A percentile compares a stretch with the other conserved stretches of the same genome.
Evolutionary conservation across 2,113 vertebrate species (phyloP).

Genomic region (Forbesichthys agassizii): DNA sequence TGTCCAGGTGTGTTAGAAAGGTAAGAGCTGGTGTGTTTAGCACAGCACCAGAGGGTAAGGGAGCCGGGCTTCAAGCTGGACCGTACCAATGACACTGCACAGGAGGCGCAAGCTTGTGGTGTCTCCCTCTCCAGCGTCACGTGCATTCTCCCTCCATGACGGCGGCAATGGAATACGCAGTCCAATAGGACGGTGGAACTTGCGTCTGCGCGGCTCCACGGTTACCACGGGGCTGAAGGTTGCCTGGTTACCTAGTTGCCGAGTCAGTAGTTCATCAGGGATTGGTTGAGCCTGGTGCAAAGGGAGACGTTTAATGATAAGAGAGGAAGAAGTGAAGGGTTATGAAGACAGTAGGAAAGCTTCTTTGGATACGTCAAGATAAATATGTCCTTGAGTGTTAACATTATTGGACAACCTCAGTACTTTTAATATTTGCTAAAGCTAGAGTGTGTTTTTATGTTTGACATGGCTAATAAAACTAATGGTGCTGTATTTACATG

Average conservation of each 20-base stretch:
- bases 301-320: background rate
- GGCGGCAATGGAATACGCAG: slow-evolving; percentile 92
- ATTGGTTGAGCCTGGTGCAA: slow-evolving; percentile 89
- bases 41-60: background rate
- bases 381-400: too few species aligned
- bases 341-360: background rate
- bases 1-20: too few species aligned
- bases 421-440: too few species aligned
- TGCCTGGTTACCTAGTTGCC: slow-evolving; percentile 94
- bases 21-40: too few species aligned
- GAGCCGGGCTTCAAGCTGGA: background rate
- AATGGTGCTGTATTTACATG: too few species aligned
- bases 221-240: slow-evolving; percentile 98
- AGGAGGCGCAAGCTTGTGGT: slow-evolving; percentile 95
- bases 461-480: too few species aligned
- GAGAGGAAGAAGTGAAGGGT: background rate
- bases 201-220: slow-evolving; percentile 91
- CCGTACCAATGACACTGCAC: slow-evolving; percentile 94
- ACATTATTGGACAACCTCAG: too few species aligned
- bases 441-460: too few species aligned
- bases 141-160: slow-evolving; percentile 91
- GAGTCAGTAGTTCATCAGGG: slow-evolving; percentile 91
- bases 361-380: background rate
- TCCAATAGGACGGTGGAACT: slow-evolving; percentile 96
- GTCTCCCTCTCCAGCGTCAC: slow-evolving; percentile 92